Base-by-base conservation (phyloP, 2,113 vertebrate species). In the Irena cyanogastra region DNA sequence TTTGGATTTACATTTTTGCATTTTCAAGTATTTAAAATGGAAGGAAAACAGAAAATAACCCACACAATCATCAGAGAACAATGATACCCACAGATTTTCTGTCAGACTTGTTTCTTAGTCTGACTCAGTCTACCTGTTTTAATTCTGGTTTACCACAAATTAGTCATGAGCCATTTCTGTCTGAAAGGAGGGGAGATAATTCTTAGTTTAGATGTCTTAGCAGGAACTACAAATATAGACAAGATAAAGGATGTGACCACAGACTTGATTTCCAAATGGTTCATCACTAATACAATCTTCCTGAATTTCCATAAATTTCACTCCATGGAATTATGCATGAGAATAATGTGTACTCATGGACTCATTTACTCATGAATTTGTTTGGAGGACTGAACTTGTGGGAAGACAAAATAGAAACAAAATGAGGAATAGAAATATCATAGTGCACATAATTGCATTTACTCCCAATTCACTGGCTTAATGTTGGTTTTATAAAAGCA, bases 401-500 rank as follows among this genome's bases (percentile, higher is more conserved):
- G 77, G 75, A 94, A 85, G 84, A 45, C 41, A 94, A 89, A 90
- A 93, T 63, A 90, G 87, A 94, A 81, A 82, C 50, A 85, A 95
- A 95, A 95, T 65, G 75, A 87, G 23, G 54, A 96, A 79, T 9
- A 85, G 81, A 94, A 89, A 76, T 90, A 93, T 77, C 44, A 83
- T 76, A 71, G 35, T 63, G 50, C 39, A 70, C 15, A 74, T 85
- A 94, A 95, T 91, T 87, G 71, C 27, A 77, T 93, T 92, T 88
- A 74, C 21, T 93, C n/a, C 31, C 90, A 94, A 91, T 94, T 95
- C 74, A 70, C 61, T 77, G 59, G 9, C 33, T 93, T 94, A 89
- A 91, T 93, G 28, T 42, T 79, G 59, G 33, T 84, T 95, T 93
- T 78, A 93, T 89, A 94, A 95, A 91, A 91, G 56, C 45, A 93